phyloP scores from a whole-genome alignment of 1,140 invertebrate species.

The Colletes latitarsis region DNA sequence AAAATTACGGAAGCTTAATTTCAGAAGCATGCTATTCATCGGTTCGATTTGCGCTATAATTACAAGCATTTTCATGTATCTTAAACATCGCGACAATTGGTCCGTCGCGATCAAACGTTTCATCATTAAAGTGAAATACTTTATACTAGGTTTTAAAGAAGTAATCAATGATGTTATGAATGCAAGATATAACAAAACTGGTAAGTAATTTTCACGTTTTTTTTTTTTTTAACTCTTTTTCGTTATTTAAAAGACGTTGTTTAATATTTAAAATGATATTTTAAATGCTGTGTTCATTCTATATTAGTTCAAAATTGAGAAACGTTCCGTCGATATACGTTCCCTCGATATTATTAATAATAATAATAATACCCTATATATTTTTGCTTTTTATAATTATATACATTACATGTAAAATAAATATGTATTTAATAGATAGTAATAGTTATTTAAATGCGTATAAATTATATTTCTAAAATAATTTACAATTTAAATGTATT shows the following conservation, averaged over 20 bases:
- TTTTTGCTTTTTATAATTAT: too few relatives aligned
- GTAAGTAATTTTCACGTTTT: conserved; percentile 40
- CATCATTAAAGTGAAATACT: background rate
- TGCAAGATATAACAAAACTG: conserved; percentile 17
- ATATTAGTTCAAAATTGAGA: background rate
- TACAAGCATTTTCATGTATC: conserved; percentile 62
- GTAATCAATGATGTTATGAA: background rate
- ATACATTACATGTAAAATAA: background rate
- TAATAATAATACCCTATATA: background rate
- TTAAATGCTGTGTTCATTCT: background rate
- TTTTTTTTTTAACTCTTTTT: background rate
- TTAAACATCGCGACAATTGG: conserved; percentile 48
- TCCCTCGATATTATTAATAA: background rate
- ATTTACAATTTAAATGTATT: too few relatives aligned
- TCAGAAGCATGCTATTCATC: conserved; percentile 50
- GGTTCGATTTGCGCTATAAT: conserved; percentile 63
- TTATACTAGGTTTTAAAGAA: background rate
- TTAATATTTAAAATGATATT: background rate
- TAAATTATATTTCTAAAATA: too few relatives aligned
- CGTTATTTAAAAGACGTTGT: background rate
- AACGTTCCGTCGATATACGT: background rate
- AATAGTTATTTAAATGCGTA: too few relatives aligned
- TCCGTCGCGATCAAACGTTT: conserved; percentile 14
- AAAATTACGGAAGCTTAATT: background rate
- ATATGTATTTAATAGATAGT: too few relatives aligned